phyloP scores from a whole-genome alignment of 2,888 invertebrate genomes.

The Drosophila barbarae region DNA sequence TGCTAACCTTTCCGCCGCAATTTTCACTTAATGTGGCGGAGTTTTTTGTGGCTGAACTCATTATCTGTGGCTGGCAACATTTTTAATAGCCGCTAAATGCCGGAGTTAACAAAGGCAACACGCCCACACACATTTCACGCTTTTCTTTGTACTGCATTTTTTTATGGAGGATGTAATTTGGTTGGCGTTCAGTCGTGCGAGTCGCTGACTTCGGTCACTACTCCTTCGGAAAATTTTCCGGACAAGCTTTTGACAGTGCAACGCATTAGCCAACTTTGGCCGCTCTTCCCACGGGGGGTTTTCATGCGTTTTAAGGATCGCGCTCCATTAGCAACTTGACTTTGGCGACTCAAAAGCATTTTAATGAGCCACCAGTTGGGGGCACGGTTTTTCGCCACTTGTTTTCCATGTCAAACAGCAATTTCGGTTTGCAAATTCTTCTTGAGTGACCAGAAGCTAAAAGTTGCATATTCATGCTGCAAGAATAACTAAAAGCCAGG shows the following conservation, averaged over 20 bases:
- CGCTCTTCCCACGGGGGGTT: conserved; percentile 8
- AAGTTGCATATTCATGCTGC: conserved; percentile 41
- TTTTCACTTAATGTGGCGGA: conserved; percentile 18
- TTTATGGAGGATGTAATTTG: conserved; percentile 51
- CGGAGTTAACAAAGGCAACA: conserved; percentile 23
- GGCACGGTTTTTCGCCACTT: not conserved
- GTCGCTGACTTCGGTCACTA: conserved; percentile 34
- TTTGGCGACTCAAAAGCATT: conserved; percentile 50
- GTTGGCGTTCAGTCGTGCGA: conserved; percentile 44
- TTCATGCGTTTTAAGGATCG: conserved; percentile 40
- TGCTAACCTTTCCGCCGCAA: not conserved
- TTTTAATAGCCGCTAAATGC: conserved; percentile 34
- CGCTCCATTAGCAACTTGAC: conserved; percentile 60
- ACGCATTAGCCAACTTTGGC: conserved; percentile 56
- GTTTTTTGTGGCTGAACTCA: conserved; percentile 19
- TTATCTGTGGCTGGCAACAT: conserved; percentile 29
- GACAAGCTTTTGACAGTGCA: conserved; percentile 48
- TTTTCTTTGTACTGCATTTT: conserved; percentile 31
- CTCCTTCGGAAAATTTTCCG: conserved; percentile 39
- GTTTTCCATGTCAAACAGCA: conserved; percentile 30
- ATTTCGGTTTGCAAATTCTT: conserved; percentile 32
- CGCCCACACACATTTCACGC: conserved; percentile 5
- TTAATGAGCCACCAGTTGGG: conserved; percentile 61
- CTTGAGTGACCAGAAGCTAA: conserved; percentile 30
- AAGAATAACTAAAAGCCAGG: conserved; percentile 16